Evolutionary conservation across 2,113 vertebrate genomes (phyloP), one percentile per base, ranked within the genome.

Genomic region (Cinclus mexicanus): DNA sequence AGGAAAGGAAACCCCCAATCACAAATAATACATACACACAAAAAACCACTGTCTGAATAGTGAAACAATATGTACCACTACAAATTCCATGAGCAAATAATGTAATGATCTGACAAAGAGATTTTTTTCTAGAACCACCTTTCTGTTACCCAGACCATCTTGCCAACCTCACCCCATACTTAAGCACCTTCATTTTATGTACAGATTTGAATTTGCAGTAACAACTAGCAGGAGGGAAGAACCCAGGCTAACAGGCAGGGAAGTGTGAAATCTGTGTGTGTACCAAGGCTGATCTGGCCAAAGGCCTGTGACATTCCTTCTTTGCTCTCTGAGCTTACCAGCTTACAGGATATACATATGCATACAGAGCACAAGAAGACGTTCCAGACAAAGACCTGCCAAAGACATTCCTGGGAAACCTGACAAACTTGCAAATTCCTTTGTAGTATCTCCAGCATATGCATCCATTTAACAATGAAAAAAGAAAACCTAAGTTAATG

Each of bases 401-500:
- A 97, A 94, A 97, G 96, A 96, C 94, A 97, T 96, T 97, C 94
- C 87, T 96, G 95, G 97, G 95, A 98, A 97, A 97, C 93, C 96
- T 97, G 95, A 98, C 83, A 98, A 97, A 97, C 68, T 94, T 67
- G 70, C 72, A 97, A 74, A 91, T 95, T 91, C 64, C 85, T 97
- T 92, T 95, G 95, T 87, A 95, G 81, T 57, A 74, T 86, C 94
- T 97, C 95, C 95, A 97, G 93, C 23, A 53, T 90, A 93, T 93
- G 92, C 77, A 93, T 93, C 64, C 74, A 95, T 87, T 97, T 97
- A 96, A 96, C 90, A 92, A 94, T 47, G 24, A 50, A 83, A 83
- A 87, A 85, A 87, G 78, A 74, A 83, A 64, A 7, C 12, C 20
- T 59, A 77, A 92, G 57, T 87, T 80, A 95, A 56, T 44, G 41